These are phyloP conservation scores for Phaedon cochleariae DNA, from an alignment of 2,888 invertebrate species.

Conservation along the genomic window DNA sequence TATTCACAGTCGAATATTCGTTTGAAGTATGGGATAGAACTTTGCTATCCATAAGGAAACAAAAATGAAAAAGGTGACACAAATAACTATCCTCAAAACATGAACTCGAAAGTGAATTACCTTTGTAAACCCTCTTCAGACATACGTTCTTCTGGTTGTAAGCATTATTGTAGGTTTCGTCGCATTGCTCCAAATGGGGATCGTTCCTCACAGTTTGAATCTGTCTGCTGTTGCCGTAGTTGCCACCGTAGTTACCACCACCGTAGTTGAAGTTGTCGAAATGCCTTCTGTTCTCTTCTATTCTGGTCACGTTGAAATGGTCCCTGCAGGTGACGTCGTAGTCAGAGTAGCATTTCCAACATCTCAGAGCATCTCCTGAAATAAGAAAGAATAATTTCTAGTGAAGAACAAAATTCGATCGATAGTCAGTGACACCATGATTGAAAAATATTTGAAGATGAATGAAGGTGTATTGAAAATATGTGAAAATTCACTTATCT, in stretches of 20 bases:
- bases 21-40: too few species aligned
- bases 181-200: conserved; percentile 40
- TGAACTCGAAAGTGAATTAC: too few species aligned
- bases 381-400: conserved; percentile 38
- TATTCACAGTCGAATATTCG: too few species aligned
- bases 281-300: conserved; percentile 40
- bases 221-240: conserved; percentile 50
- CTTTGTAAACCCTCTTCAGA: conserved; percentile 41
- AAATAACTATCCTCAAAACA: too few species aligned
- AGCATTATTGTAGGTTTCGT: conserved; percentile 38
- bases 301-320: conserved; percentile 70
- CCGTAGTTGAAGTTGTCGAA: conserved; percentile 58
- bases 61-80: too few species aligned
- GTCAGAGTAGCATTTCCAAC: conserved; percentile 81
- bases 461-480: too few species aligned
- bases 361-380: conserved; percentile 73
- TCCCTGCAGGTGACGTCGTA: conserved; percentile 76
- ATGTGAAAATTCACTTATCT: too few species aligned
- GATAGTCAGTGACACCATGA: too few species aligned
- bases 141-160: conserved; percentile 45
- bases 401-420: background rate
- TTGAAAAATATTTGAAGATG: too few species aligned
- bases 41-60: too few species aligned
- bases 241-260: conserved; percentile 27
- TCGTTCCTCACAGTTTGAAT: conserved; percentile 33